These are phyloP conservation scores for Dichetophora obliterata DNA, from an alignment of 2,888 invertebrate genomes.

Conservation along the genomic window DNA sequence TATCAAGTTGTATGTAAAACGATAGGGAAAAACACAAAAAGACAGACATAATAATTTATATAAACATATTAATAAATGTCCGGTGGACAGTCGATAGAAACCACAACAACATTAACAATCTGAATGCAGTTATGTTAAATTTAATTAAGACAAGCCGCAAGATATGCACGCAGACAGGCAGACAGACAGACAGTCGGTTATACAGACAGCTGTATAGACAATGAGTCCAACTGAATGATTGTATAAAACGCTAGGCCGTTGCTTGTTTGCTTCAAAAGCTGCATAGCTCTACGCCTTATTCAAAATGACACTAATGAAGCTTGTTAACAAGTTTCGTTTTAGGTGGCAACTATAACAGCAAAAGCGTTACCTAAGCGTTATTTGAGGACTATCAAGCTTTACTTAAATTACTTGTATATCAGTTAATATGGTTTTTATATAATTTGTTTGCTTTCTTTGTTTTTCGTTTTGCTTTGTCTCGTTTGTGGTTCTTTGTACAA, in stretches of 20 bases:
- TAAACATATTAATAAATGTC: no score
- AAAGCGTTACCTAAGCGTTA: not conserved
- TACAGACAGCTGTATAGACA: not conserved
- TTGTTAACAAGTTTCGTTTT: slow-evolving; percentile 45
- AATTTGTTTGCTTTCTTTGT: not conserved
- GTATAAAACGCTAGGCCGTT: not conserved
- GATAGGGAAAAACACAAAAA: not conserved
- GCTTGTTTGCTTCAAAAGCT: not conserved
- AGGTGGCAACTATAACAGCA: slow-evolving; percentile 3
- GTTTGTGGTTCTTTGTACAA: not conserved
- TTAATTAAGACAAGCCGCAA: slow-evolving; percentile 23
- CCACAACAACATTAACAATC: not conserved
- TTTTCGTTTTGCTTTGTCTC: not conserved
- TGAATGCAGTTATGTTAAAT: not conserved
- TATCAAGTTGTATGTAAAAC: slow-evolving; percentile 13
- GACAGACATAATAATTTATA: not conserved
- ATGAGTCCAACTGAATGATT: not conserved
- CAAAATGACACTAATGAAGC: slow-evolving; percentile 47
- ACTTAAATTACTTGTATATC: not conserved
- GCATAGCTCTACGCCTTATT: slow-evolving; percentile 6
- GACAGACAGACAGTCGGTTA: not conserved
- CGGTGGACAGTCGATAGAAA: no score
- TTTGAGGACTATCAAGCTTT: not conserved
- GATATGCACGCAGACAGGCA: not conserved
- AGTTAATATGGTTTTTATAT: not conserved